Percentiles rank a stretch among this genome's conserved stretches.
Conservation (phyloP, 2,797 vertebrate species). For the Semotilus atromaculatus region DNA sequence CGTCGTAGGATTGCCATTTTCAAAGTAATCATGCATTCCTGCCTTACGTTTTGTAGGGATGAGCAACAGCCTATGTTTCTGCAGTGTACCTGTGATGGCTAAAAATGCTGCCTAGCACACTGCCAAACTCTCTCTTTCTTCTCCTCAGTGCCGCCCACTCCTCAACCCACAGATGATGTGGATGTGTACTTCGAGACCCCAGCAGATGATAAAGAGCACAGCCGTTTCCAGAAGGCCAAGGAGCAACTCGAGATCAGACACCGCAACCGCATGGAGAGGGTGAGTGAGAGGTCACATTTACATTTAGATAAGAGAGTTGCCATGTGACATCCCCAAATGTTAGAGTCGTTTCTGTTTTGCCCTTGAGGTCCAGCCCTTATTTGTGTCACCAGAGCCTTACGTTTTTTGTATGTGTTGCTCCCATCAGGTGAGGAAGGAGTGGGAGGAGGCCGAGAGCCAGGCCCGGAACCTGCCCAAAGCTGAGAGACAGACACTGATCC, state of each 20-base stretch:
- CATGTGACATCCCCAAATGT: not conserved
- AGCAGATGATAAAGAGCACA: slow-evolving; percentile 94
- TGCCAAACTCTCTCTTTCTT: not conserved
- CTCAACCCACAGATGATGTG: slow-evolving; percentile 91
- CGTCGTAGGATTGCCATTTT: not conserved
- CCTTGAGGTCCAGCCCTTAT: not conserved
- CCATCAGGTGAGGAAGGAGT: slow-evolving; percentile 93
- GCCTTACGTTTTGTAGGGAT: no score
- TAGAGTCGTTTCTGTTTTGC: not conserved
- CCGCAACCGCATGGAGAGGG: slow-evolving; percentile 96
- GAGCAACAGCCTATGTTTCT: not conserved
- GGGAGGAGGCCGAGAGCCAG: slow-evolving; percentile 96
- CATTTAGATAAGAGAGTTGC: not conserved
- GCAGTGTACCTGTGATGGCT: not conserved
- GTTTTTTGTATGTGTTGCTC: not conserved
- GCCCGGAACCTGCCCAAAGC: slow-evolving; percentile 95
- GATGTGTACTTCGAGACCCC: slow-evolving; percentile 98
- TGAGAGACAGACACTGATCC: slow-evolving; percentile 94
- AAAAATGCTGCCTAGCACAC: not conserved
- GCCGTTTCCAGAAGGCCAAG: slow-evolving; percentile 97
- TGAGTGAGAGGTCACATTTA: slow-evolving; percentile 66
- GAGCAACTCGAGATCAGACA: slow-evolving; percentile 97
- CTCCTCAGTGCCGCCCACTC: slow-evolving; percentile 79
- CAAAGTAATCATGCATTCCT: not conserved
- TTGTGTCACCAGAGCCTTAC: not conserved